Base-by-base conservation (phyloP, 2,888 invertebrate species). In the Andrena hattorfiana region DNA sequence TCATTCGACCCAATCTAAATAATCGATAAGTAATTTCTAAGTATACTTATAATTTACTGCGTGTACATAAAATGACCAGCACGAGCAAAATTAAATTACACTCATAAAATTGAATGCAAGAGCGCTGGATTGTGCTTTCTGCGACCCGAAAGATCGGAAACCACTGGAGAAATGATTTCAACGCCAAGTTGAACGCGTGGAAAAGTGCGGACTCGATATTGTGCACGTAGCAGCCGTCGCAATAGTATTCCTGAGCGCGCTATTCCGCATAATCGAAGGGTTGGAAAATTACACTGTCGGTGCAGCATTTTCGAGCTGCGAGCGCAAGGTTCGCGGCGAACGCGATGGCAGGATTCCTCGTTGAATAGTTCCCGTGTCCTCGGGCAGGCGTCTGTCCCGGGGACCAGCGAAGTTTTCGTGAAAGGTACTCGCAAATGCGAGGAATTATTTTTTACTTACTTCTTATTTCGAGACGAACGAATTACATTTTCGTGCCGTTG, bases 211-310 rank as follows among this genome's bases (percentile, higher is more conserved):
- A 42, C 26, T 10, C 28, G 54, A 35, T 69, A 85, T 85, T 79
- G 85, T 79, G 78, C 73, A 81, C 62, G 78, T 79, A 69, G 51
- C 51, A 26, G 49, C 30, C 28, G 56, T 63, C 67, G 63, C 42
- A 49, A 69, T 66, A 35, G 30, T 49, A 67, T 48, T 16, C 59
- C 35, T 32, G 23, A 26, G 20, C 74, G 59, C 60, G 62, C 20
- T 64, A 78, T 79, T 75, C 51, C 64, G 77, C 79, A 76, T 86
- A 86, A 86, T 86, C 86, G 77, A 86, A 84, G 81, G 77, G 77
- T 32, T 64, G 77, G 48, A 2, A 73, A 75, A 84, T 85, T 75
- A 71, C 72, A 62, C 79, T 74, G 75, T 54, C 28, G 42, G 59
- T 4, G 56, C 59, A 10, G 64, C 51, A 48, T 72, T 77, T 69